Base-by-base conservation (phyloP, 2,113 vertebrate genomes). In the Monopterus albus region DNA sequence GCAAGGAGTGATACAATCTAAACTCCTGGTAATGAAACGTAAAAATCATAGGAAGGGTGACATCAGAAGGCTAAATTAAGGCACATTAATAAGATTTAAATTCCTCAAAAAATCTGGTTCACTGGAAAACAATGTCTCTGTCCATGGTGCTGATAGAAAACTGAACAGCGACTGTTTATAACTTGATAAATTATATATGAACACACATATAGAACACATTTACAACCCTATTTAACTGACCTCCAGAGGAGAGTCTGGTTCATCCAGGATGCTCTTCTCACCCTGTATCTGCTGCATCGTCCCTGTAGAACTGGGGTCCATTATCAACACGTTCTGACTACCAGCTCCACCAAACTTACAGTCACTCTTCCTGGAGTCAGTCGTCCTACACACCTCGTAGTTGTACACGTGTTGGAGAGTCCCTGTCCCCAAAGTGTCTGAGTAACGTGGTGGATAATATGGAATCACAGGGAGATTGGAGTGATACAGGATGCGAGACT, bases 371-470 rank as follows among this genome's bases (percentile, higher is more conserved):
- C 75, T 76, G 43, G 79, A 86, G 76, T 82, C 79, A 58, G 72
- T 78, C 8, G 80, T 80, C 65, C 77, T 77, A 59, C 77, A 81
- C 55, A 74, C 52, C 33, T 81, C 75, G 58, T 86, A 86, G 21
- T 82, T 85, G 66, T 82, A 85, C 69, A 85, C 75, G 62, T 82
- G 78, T 23, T 42, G 78, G 26, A 85, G 64, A 78, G 82, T 85
- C 53, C 60, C 82, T 71, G 82, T 78, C 14, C 69, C 76, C 55
- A 69, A 46, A 59, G 77, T 75, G 67, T 84, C 77, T 60, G 82
- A 71, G 67, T 84, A 84, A 58, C 81, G 75, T 47, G 81, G 78
- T 55, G 78, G 78, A 76, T 81, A 81, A 76, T 81, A 81, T 25
- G 78, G 78, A 71, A 81, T 81, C 14, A 81, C 78, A 35, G 78